A percentile compares a stretch with the other conserved stretches of the same genome.
phyloP scores from a whole-genome alignment of 53 echinoderm and acorn worm species.

The Mesocentrotus franciscanus region DNA sequence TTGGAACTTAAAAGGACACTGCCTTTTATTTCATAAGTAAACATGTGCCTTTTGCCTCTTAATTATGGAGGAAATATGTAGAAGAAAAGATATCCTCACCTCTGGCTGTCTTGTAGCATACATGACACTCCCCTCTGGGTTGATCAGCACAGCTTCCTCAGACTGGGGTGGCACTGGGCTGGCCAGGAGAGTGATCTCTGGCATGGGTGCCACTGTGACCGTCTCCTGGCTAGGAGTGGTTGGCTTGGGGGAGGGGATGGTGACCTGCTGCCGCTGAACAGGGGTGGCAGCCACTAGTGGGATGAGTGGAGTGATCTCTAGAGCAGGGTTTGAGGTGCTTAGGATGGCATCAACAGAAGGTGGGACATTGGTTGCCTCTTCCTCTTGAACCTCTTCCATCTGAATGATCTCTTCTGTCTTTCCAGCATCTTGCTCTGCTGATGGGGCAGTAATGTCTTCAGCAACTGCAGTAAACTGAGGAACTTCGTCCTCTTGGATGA shows the following conservation, averaged over 20 bases:
- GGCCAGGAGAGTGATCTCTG: slow-evolving; percentile 62
- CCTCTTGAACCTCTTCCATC: background rate
- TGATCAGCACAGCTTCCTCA: slow-evolving; percentile 57
- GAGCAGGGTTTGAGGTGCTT: slow-evolving; percentile 74
- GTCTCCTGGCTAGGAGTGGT: slow-evolving; percentile 51
- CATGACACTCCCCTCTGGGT: slow-evolving; percentile 57
- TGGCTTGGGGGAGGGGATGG: slow-evolving; percentile 8
- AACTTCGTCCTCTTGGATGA: background rate
- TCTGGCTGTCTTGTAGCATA: slow-evolving; percentile 24
- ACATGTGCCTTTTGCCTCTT: too few species aligned
- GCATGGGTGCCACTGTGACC: slow-evolving; percentile 62
- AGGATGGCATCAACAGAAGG: slow-evolving; percentile 78
- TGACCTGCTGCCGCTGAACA: background rate
- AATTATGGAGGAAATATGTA: background rate
- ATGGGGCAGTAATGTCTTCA: slow-evolving; percentile 9
- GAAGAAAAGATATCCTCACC: background rate
- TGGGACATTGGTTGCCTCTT: background rate
- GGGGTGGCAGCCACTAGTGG: slow-evolving; percentile 71
- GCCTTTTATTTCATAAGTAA: too few species aligned
- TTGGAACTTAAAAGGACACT: background rate
- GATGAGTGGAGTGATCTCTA: slow-evolving; percentile 84
- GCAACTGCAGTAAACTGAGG: background rate
- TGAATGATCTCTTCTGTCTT: background rate
- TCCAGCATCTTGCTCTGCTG: background rate
- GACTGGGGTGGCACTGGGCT: background rate